Conservation (phyloP, 2,888 invertebrate species). For the Acrobasis consociella region DNA sequence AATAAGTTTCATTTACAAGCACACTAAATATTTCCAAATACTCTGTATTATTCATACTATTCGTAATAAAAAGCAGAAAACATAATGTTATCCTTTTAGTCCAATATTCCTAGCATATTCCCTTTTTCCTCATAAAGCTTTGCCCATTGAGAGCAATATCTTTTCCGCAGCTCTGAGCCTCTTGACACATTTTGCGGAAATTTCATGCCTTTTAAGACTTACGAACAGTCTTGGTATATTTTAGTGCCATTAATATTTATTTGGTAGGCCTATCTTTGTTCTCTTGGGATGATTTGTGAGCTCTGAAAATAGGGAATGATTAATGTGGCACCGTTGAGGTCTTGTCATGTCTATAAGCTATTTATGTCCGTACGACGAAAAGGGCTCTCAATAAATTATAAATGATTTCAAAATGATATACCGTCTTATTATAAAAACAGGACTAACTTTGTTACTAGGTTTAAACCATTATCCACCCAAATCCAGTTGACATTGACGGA, state of each 20-base stretch:
- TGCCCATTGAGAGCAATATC: background rate
- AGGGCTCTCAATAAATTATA: background rate
- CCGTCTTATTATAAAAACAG: no score
- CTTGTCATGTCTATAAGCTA: background rate
- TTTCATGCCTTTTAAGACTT: background rate
- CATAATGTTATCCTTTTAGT: slow-evolving; percentile 1
- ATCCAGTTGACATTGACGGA: no score
- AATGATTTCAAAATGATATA: no score
- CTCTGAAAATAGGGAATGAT: background rate
- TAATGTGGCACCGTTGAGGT: background rate
- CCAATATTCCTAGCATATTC: background rate
- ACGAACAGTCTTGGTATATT: background rate
- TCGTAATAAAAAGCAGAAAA: background rate
- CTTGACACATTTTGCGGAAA: slow-evolving; percentile 5
- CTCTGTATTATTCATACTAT: no score
- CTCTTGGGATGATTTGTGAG: background rate
- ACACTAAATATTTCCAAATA: no score
- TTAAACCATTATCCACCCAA: no score
- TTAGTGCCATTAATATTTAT: background rate
- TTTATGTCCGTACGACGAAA: background rate
- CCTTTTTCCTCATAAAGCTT: slow-evolving; percentile 3
- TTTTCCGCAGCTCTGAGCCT: slow-evolving; percentile 1
- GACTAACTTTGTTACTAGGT: no score
- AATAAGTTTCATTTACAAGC: no score
- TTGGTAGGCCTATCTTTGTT: slow-evolving; percentile 1